Base-by-base conservation (phyloP, 1,140 invertebrate species). In the Sesamia nonagrioides region DNA sequence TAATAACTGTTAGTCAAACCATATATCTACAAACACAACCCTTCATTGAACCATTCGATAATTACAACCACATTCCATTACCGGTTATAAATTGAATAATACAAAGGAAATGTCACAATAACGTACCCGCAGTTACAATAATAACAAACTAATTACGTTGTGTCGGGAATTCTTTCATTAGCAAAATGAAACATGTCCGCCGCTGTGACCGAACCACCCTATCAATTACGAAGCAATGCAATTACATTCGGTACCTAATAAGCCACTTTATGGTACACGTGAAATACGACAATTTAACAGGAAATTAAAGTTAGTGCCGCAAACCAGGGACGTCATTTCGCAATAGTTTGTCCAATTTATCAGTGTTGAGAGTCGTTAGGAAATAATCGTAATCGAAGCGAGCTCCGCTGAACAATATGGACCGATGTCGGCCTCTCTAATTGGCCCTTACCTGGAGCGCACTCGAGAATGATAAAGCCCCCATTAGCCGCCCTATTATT, bases 401-500 rank as follows among this genome's bases (percentile, higher is more conserved):
- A 92, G 91, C 89, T 84, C 83, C 90, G 91, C 89, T 89, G 93
- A 94, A 94, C 93, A 94, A 94, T 94, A 93, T 92, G 91, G 93
- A 87, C 92, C 93, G 93, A 93, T 92, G 92, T 89, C 92, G 92
- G 91, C 87, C 90, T 91, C 90, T 90, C 92, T 95, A 95, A 95
- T 95, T 95, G 93, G 93, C 93, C 92, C 93, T 95, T 94, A 94
- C 93, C 93, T 94, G 92, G 88, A 94, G 93, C 92, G 91, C 91
- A 94, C 93, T 95, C 90, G 89, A 95, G 91, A 95, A 95, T 95
- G 93, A 95, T 94, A 94, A 95, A 93, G 93, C 92, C 92, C 90
- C 92, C 92, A 95, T 95, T 95, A 95, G 93, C 91, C 91, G 91
- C 91, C 93, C 92, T 94, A 94, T 94, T 95, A 95, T 95, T 95